Percentiles rank a stretch among this genome's conserved stretches.
Evolutionary conservation across 2,797 vertebrate genomes (phyloP).

Genomic region (Gallinago stenura): DNA sequence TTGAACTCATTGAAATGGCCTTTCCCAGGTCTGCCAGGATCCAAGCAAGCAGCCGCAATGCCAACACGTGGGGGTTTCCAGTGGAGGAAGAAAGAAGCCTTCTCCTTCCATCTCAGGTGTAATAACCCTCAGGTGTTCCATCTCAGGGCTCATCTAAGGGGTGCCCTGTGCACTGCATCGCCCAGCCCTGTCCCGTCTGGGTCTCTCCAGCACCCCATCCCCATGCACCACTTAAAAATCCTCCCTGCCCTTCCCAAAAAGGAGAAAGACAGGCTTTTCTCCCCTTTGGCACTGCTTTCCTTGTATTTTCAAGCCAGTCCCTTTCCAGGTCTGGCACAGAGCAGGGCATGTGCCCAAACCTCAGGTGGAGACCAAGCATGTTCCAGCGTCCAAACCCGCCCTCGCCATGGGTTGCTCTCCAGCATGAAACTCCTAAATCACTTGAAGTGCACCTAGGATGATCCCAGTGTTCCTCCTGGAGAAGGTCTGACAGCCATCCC

Average conservation of each 20-base stretch:
- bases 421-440: fast-evolving
- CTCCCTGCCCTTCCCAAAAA: too few relatives aligned
- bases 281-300: neutral
- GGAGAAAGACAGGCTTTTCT: neutral
- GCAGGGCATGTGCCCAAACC: neutral
- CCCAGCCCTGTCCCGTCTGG: fast-evolving
- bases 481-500: neutral
- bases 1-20: neutral
- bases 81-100: neutral
- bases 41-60: neutral
- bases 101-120: fast-evolving
- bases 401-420: neutral
- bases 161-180: neutral
- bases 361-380: neutral
- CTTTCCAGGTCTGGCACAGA: neutral
- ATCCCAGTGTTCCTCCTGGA: neutral
- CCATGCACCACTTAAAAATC: neutral
- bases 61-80: fast-evolving
- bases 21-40: neutral
- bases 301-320: neutral
- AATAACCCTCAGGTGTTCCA: neutral
- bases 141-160: neutral
- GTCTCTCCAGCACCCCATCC: neutral
- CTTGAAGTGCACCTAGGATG: neutral
- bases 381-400: fast-evolving